Conservation (phyloP, 2,888 invertebrate genomes). For the Helleia helle region DNA sequence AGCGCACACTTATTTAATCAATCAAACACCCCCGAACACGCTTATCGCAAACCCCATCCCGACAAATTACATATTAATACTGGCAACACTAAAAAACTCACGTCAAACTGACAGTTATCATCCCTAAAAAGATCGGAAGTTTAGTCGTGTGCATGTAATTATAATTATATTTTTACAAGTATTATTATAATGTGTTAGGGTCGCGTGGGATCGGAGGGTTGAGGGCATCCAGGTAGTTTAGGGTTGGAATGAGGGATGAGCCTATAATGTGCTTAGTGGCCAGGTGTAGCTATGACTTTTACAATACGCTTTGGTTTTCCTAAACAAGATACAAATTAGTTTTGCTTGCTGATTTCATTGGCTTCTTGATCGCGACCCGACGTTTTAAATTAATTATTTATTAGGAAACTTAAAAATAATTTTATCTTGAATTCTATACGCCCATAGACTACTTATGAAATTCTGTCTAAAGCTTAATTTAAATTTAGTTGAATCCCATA, state of each 20-base stretch:
- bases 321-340: too few species aligned
- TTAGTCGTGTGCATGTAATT: slow-evolving; percentile 54
- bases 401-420: too few species aligned
- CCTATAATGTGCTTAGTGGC: slow-evolving; percentile 45
- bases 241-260: slow-evolving; percentile 37
- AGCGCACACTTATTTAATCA: slow-evolving; percentile 67
- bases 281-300: too few species aligned
- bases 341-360: too few species aligned
- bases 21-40: slow-evolving; percentile 52
- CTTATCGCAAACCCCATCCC: slow-evolving; percentile 57
- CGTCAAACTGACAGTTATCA: slow-evolving; percentile 46
- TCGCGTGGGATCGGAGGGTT: slow-evolving; percentile 44
- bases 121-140: slow-evolving; percentile 53
- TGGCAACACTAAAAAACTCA: slow-evolving; percentile 54
- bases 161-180: slow-evolving; percentile 66
- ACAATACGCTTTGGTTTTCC: too few species aligned
- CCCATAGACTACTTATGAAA: too few species aligned
- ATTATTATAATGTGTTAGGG: slow-evolving; percentile 50
- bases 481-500: too few species aligned
- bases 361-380: too few species aligned
- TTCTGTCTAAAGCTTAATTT: too few species aligned
- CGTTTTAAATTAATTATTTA: too few species aligned
- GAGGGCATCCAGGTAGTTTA: slow-evolving; percentile 44
- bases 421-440: too few species aligned
- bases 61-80: slow-evolving; percentile 69